Percentiles rank a stretch among this genome's conserved stretches.
Evolutionary conservation across 2,113 vertebrate species (phyloP).

Genomic region (Oenanthe oenanthe): DNA sequence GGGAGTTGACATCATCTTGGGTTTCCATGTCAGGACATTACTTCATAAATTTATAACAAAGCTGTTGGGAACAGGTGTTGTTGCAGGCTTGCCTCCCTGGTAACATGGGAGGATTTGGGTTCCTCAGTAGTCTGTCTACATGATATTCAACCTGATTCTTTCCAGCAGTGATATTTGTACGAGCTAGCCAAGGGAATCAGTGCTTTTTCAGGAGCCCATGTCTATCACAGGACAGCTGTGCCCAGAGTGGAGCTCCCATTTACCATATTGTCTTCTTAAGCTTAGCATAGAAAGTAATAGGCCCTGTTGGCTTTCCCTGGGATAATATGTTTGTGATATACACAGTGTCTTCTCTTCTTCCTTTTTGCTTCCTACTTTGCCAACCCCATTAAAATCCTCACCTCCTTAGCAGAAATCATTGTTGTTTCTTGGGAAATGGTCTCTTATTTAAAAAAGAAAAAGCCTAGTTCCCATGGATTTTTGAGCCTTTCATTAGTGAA

Average conservation of each 20-base stretch:
- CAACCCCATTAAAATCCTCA: not conserved
- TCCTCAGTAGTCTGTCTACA: not conserved
- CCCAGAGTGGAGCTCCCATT: not conserved
- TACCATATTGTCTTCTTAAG: not conserved
- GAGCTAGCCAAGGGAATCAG: not conserved
- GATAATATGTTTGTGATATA: not conserved
- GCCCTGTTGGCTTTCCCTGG: not conserved
- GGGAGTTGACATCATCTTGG: constrained; percentile 41
- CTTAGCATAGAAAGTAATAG: not conserved
- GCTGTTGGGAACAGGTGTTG: not conserved
- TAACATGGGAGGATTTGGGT: not conserved
- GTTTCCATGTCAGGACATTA: constrained; percentile 40
- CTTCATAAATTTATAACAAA: not conserved
- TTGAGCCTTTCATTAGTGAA: not conserved
- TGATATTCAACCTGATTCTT: not conserved
- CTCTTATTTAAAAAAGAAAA: not conserved
- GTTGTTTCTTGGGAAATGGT: not conserved
- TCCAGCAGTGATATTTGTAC: not conserved
- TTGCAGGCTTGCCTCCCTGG: not conserved
- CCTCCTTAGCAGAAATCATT: not conserved
- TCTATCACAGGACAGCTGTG: not conserved
- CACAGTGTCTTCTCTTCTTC: not conserved
- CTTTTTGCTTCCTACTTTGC: not conserved
- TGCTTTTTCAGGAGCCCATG: not conserved
- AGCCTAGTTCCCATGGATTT: not conserved